phyloP scores from a whole-genome alignment of 2,797 vertebrate species.

The Diplodus puntazzo region DNA sequence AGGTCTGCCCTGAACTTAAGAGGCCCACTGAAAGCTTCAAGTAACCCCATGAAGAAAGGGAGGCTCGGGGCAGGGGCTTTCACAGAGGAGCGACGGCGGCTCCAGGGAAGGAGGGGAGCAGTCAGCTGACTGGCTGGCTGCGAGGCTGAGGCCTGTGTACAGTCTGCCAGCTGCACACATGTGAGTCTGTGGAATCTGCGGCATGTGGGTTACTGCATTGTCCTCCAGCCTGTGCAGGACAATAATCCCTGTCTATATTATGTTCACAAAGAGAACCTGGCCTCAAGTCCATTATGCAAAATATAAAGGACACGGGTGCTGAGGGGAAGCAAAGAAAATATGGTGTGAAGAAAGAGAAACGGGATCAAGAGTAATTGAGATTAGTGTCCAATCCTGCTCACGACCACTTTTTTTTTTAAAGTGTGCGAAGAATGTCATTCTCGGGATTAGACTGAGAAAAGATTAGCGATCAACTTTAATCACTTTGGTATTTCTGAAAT shows the following conservation, averaged over 20 bases:
- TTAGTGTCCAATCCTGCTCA: slow-evolving; percentile 30
- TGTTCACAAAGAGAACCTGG: slow-evolving; percentile 51
- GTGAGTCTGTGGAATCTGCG: slow-evolving; percentile 76
- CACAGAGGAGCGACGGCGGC: slow-evolving; percentile 48
- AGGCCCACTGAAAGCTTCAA: slow-evolving; percentile 64
- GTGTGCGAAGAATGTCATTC: slow-evolving; percentile 38
- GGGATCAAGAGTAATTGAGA: slow-evolving; percentile 48
- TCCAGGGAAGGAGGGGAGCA: slow-evolving; percentile 57
- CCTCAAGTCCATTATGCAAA: slow-evolving; percentile 60
- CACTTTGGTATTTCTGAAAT: slow-evolving; percentile 9
- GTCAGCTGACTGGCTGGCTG: slow-evolving; percentile 74
- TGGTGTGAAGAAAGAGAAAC: slow-evolving; percentile 41
- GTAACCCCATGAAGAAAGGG: slow-evolving; percentile 71
- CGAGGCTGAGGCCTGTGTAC: slow-evolving; percentile 52
- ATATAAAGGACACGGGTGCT: slow-evolving; percentile 25
- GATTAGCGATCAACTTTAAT: slow-evolving; percentile 31
- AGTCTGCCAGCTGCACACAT: slow-evolving; percentile 69
- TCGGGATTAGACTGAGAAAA: slow-evolving; percentile 24
- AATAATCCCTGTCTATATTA: slow-evolving; percentile 57
- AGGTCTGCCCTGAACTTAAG: slow-evolving; percentile 64
- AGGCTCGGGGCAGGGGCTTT: slow-evolving; percentile 72
- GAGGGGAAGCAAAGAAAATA: slow-evolving; percentile 34
- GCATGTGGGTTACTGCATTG: slow-evolving; percentile 77
- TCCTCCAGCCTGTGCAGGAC: slow-evolving; percentile 59
- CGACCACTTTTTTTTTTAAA: slow-evolving; percentile 35